Base-by-base conservation (phyloP, 2,888 invertebrate species). In the Stramonita haemastoma region DNA sequence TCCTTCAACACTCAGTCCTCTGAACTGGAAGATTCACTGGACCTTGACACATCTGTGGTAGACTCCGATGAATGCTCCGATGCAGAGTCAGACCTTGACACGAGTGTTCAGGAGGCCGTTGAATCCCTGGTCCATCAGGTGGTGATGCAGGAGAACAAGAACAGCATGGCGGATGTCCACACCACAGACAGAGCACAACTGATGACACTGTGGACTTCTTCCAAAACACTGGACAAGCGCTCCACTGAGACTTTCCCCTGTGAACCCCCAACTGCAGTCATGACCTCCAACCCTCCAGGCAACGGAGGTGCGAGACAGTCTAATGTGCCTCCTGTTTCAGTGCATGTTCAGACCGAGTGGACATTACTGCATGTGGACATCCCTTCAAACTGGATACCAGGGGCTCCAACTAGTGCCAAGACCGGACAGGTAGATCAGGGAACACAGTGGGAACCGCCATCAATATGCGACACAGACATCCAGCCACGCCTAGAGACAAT, bases 341-440 rank as follows among this genome's bases (percentile, higher is more conserved):
- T 87, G 36, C 70, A n/a, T 29, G 36, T 87, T 73, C 87, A 87
- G 29, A 87, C 87, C 15, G 79, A 87, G 79, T 87, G 77, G 87
- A 87, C 57, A 46, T 79, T 87, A 26, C 13, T 87, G 57, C n/a
- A 36, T 32, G 22, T 56, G 13, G 46, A 87, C 32, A 29, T n/a
- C 11, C 79, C 77, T 17, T 8, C 73, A n/a, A 32, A 73, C 73
- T 73, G 56, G 79, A 5, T 66, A 46, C 29, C 17, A 15, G 83
- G 85, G 5, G 1, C 29, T 81, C 22, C 81, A 6, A 6, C n/a
- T 22, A 46, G 19, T 22, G 46, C 11, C 46, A 87, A 87, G 57
- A 46, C 79, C 11, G 29, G 73, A 1, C 46, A 46, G 46, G 57
- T 79, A 22, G 87, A 87, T 15, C n/a, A 26, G 46, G 77, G 36